Conservation (phyloP, 2,888 invertebrate species). For the Opisthograptis luteolata region DNA sequence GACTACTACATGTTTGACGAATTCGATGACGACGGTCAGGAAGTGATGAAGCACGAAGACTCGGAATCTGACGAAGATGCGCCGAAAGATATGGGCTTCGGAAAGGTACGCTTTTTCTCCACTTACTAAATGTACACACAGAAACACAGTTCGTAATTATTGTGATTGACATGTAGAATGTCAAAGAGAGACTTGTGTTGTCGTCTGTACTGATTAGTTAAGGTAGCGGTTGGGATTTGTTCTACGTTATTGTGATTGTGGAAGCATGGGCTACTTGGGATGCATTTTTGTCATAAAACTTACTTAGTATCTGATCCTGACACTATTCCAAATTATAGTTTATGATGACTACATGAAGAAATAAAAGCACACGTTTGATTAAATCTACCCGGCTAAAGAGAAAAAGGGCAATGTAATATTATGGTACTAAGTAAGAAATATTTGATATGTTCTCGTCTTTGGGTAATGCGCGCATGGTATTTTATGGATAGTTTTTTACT, state of each 20-base stretch:
- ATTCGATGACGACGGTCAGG: conserved; percentile 90
- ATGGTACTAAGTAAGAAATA: conserved; percentile 38
- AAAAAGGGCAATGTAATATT: conserved; percentile 12
- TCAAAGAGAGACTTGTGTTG: conserved; percentile 28
- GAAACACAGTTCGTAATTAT: conserved; percentile 25
- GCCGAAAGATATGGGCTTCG: conserved; percentile 80
- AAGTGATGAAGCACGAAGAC: conserved; percentile 77
- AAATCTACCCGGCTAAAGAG: conserved; percentile 24
- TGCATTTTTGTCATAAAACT: conserved; percentile 27
- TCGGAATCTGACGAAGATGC: conserved; percentile 84
- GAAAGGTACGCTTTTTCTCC: conserved; percentile 67
- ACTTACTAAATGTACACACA: conserved; percentile 15
- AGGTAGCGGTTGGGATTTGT: conserved; percentile 34
- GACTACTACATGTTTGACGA: conserved; percentile 99
- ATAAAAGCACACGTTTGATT: conserved; percentile 26
- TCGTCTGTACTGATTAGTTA: conserved; percentile 24
- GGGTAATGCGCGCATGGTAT: conserved; percentile 36
- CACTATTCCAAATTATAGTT: conserved; percentile 33
- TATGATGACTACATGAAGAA: conserved; percentile 1
- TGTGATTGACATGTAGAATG: conserved; percentile 11
- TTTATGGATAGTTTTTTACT: conserved; percentile 12
- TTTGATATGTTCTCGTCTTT: conserved; percentile 20
- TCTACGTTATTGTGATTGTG: conserved; percentile 35
- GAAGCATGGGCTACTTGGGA: conserved; percentile 37
- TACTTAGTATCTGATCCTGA: conserved; percentile 36